Percentiles rank a stretch among this genome's conserved stretches.
Evolutionary conservation across 2,113 vertebrate species (phyloP).

Genomic region (Myanophis thanlyinensis): DNA sequence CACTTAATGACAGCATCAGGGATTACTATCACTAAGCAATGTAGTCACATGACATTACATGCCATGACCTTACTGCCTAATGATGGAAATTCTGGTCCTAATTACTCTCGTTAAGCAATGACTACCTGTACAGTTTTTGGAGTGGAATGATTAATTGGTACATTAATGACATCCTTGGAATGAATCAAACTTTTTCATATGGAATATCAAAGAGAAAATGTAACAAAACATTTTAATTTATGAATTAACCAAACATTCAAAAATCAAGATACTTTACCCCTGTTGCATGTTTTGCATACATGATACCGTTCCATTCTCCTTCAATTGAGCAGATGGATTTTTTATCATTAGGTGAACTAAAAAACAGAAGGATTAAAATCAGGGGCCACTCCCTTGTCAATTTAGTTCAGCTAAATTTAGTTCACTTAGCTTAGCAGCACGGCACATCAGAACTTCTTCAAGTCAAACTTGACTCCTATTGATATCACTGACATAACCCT

Average conservation of each 20-base stretch:
- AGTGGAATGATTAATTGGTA: not conserved
- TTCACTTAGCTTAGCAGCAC: not conserved
- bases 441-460: not conserved
- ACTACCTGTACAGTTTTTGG: not conserved
- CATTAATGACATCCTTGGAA: not conserved
- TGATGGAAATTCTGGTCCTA: not conserved
- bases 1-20: not conserved
- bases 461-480: not conserved
- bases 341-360: slow-evolving; percentile 94
- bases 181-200: not conserved
- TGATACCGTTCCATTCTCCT: slow-evolving; percentile 98
- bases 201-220: not conserved
- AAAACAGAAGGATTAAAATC: slow-evolving; percentile 31
- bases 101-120: not conserved
- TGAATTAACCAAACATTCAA: not conserved
- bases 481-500: not conserved
- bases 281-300: slow-evolving; percentile 90
- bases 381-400: not conserved
- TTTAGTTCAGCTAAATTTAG: not conserved
- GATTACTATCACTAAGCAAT: not conserved
- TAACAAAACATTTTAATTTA: not conserved
- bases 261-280: slow-evolving; percentile 78
- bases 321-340: slow-evolving; percentile 95
- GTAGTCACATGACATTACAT: not conserved
- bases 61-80: not conserved